Base-by-base conservation (phyloP, 2,113 vertebrate genomes). In the Accipiter cooperii region DNA sequence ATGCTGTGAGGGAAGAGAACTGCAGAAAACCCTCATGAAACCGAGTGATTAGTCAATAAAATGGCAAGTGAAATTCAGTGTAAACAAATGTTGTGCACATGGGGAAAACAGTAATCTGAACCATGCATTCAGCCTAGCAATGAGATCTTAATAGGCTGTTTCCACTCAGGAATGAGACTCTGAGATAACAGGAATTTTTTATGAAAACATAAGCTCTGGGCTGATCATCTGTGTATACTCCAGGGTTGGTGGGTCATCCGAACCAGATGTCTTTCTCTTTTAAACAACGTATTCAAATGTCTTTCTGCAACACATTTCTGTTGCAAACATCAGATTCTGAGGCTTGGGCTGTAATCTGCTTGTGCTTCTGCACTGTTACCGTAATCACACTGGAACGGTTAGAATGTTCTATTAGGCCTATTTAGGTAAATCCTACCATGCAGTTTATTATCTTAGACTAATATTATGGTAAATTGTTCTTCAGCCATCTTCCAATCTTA, bases 61-160 rank as follows among this genome's bases (percentile, higher is more conserved):
- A 93, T 42, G 79, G 91, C 54, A 96, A 96, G 86, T 58, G 76
- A 96, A 96, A 92, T 84, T 92, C 79, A 57, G 79, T 86, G 83
- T 86, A 93, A 96, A 93, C 86, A 95, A 96, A 90, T 38, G 88
- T 60, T 54, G 46, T 60, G 52, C 88, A 92, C 88, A 90, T 28
- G 68, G 83, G 76, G 28, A 93, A 97, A 92, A 86, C 80, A 77
- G 93, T 86, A 96, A 93, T 86, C 63, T 77, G 64, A 95, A 61
- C 63, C 40, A 40, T 12, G 64, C 76, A 36, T 65, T 86, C 91
- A 69, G 94, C 94, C 86, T 90, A 90, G 89, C 89, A 90, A 84
- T 77, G 76, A 93, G 80, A 89, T 90, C 79, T 77, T 96, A 90
- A 93, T 58, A 86, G 88, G 75, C 90, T 93, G 58, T 80, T 90